A percentile compares a stretch with the other conserved stretches of the same genome.
phyloP scores from a whole-genome alignment of 1,140 invertebrate species.

The Pseudomyrmex dendroicus region DNA sequence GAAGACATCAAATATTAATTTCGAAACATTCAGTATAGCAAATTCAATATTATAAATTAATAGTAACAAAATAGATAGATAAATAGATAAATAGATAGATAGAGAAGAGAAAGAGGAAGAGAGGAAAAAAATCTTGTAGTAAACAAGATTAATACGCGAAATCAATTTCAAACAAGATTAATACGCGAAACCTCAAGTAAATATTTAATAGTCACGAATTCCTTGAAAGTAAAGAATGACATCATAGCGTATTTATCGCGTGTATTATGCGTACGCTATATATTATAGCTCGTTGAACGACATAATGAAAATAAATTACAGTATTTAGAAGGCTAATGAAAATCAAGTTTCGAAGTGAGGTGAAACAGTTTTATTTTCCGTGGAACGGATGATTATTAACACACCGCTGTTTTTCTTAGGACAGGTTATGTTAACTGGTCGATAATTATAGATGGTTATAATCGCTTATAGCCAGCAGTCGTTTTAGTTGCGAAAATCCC shows the following conservation, averaged over 20 bases:
- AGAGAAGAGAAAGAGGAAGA: too few relatives aligned
- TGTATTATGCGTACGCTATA: slow-evolving; percentile 24
- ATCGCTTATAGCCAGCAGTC: background rate
- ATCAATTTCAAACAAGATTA: slow-evolving; percentile 14
- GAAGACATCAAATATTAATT: too few relatives aligned
- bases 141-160: background rate
- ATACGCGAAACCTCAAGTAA: background rate
- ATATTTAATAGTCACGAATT: slow-evolving; percentile 17
- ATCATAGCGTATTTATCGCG: slow-evolving; percentile 17
- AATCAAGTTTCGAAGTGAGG: slow-evolving; percentile 12
- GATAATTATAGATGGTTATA: slow-evolving; percentile 61
- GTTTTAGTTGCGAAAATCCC: slow-evolving; percentile 44
- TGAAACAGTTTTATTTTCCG: slow-evolving; percentile 32
- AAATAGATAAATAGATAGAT: too few relatives aligned
- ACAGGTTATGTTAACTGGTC: slow-evolving; percentile 63
- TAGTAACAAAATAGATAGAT: background rate
- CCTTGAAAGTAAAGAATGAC: background rate
- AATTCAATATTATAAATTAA: background rate
- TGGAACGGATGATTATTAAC: slow-evolving; percentile 36
- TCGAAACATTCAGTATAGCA: background rate
- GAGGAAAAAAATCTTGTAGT: background rate
- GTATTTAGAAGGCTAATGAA: slow-evolving; percentile 33
- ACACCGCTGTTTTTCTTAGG: slow-evolving; percentile 31
- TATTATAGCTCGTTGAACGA: slow-evolving; percentile 27
- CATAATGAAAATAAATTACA: slow-evolving; percentile 55